Base-by-base conservation (phyloP, 37 sponge, comb jelly and placozoan species). In the Amphimedon queenslandica region DNA sequence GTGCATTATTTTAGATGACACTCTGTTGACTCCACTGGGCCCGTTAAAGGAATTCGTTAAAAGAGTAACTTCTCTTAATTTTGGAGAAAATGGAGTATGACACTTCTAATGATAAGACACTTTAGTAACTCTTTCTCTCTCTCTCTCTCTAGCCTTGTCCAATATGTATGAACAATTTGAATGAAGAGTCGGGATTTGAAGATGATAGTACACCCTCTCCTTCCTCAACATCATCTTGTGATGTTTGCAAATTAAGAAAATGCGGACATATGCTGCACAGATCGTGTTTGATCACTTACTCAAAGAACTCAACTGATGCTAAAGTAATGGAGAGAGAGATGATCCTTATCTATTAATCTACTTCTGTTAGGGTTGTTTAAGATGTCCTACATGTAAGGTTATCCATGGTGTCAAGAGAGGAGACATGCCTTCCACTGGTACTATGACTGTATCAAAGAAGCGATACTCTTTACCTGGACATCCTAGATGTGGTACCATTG, bases 351-450 rank as follows among this genome's bases (percentile, higher is more conserved):
- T 60, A 11, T 25, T 6, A 13, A 25, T 60, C 61, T 60, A 25
- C 21, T 25, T 60, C 27, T n/a, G 5, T 60, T 25, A 11, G 93
- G 32, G 42, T 64, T 86, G 85, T 25, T 75, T 93, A 27, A 77
- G 63, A 21, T 98, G 99, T 84, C 96, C 96, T 11, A 88, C 85
- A 3, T 98, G 99, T 57, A 88, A 92, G 82, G 89, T 76, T 67
- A 80, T 77, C 23, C 90, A 92, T 78, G 96, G 96, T 13, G 51
- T 87, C 16, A 89, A 77, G 77, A 94, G 83, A 6, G 99, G 99
- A 0, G 92, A 98, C 70, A 96, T 95, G 86, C 99, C 99, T 2
- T 24, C 64, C 33, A 93, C 91, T 0, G 74, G 28, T 34, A 98
- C 92, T 91, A 70, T 58, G 5, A 86, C 83, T 1, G 56, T 33